Evolutionary conservation across 2,888 invertebrate genomes (phyloP).

Genomic region (Hoplodrina blanda): DNA sequence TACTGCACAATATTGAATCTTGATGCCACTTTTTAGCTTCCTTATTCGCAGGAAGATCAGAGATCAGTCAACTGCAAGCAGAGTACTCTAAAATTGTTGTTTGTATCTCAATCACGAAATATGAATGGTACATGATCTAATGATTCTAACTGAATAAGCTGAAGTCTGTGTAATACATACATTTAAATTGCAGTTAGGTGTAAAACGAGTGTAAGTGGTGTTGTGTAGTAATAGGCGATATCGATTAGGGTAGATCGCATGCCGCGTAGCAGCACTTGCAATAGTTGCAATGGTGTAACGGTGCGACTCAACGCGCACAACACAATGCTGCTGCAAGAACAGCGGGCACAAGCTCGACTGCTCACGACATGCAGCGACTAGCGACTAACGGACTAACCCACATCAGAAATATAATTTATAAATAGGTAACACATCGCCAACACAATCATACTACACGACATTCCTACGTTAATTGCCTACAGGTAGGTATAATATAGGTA

Average conservation of each 20-base stretch:
- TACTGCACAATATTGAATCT: not conserved
- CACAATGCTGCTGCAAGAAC: constrained; percentile 6
- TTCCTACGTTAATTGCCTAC: constrained; percentile 32
- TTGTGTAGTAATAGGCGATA: not conserved
- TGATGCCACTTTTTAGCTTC: not conserved
- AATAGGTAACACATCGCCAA: constrained; percentile 54
- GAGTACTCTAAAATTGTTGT: not conserved
- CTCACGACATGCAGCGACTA: constrained; percentile 36
- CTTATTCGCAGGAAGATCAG: not conserved
- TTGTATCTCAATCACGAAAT: not conserved
- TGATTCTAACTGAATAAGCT: not conserved
- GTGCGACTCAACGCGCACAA: constrained; percentile 19
- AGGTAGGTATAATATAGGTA: constrained; percentile 24
- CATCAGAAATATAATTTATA: constrained; percentile 62
- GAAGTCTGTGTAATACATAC: constrained; percentile 40
- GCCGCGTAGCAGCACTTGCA: constrained; percentile 9
- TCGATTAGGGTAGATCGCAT: not conserved
- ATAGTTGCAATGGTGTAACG: constrained; percentile 11
- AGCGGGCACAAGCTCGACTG: constrained; percentile 10
- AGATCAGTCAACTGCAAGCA: not conserved
- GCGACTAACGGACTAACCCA: constrained; percentile 41
- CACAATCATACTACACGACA: constrained; percentile 42
- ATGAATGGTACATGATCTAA: not conserved
- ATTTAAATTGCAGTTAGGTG: constrained; percentile 18
- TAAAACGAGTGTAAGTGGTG: constrained; percentile 5